A percentile compares a stretch with the other conserved stretches of the same genome.
These are phyloP conservation scores for Luidia sarsii DNA, from an alignment of 53 echinoderm and acorn worm genomes.

Conservation along the genomic window DNA sequence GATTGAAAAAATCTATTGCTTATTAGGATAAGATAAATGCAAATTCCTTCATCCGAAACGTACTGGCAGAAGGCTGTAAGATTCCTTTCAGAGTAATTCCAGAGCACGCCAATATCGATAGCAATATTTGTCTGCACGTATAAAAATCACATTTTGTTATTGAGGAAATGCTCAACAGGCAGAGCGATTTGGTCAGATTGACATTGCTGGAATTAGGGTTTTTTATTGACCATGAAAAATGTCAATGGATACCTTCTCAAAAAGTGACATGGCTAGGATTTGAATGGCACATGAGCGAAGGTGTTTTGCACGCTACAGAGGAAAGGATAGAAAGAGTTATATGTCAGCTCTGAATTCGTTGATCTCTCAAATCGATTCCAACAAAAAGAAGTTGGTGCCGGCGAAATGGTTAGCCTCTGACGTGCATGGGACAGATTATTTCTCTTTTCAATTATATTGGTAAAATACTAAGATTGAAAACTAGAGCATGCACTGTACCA, in stretches of 20 bases:
- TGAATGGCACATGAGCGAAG: not conserved
- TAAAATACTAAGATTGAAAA: constrained; percentile 3
- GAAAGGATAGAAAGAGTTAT: too few relatives aligned
- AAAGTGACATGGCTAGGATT: not conserved
- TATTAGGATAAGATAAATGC: constrained; percentile 2
- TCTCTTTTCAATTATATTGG: not conserved
- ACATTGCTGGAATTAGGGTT: not conserved
- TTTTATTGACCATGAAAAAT: not conserved
- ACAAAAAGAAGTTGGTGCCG: not conserved
- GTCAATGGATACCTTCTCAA: not conserved
- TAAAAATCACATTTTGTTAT: not conserved
- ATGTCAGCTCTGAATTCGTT: too few relatives aligned
- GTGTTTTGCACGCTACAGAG: not conserved
- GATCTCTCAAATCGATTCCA: not conserved
- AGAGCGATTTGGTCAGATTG: not conserved
- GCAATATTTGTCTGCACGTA: constrained; percentile 7
- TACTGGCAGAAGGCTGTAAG: not conserved
- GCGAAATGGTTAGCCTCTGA: not conserved
- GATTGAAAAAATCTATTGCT: not conserved
- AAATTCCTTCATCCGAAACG: not conserved
- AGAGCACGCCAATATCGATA: not conserved
- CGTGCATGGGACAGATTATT: not conserved
- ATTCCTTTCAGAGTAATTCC: constrained; percentile 24
- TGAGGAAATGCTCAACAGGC: not conserved
- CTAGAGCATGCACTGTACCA: constrained; percentile 11